Conservation (phyloP, 2,797 vertebrate genomes). For the Linurgus olivaceus region DNA sequence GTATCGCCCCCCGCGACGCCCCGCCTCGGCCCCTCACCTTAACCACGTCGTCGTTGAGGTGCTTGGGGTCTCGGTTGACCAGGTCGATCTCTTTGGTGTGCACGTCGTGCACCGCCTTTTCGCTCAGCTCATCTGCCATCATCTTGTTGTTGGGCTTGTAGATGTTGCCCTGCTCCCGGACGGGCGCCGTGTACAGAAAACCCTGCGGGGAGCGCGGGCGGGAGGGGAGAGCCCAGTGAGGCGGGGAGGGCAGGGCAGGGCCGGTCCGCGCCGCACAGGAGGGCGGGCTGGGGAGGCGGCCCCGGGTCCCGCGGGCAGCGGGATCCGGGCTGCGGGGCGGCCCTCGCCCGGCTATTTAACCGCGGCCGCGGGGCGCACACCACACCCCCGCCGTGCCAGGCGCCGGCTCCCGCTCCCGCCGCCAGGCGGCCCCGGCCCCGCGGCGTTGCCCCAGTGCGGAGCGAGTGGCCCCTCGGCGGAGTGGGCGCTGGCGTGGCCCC, state of each 20-base stretch:
- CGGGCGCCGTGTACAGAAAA: constrained; percentile 88
- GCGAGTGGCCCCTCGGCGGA: background rate
- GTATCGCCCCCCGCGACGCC: background rate
- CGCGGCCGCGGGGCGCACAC: constrained; percentile 67
- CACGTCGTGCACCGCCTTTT: constrained; percentile 87
- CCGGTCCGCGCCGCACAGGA: background rate
- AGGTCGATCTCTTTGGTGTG: constrained; percentile 98
- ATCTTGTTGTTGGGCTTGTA: constrained; percentile 98
- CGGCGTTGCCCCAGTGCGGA: background rate
- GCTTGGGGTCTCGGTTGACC: constrained; percentile 95
- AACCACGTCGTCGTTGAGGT: constrained; percentile 93
- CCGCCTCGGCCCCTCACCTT: constrained; percentile 82
- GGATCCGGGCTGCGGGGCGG: constrained; percentile 30
- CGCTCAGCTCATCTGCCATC: constrained; percentile 92
- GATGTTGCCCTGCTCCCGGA: constrained; percentile 96
- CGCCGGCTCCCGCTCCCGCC: constrained; percentile 77
- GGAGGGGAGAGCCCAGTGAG: background rate
- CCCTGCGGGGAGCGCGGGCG: constrained; percentile 74
- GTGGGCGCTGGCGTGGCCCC: background rate
- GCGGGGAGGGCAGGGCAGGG: background rate
- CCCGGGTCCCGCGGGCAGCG: background rate
- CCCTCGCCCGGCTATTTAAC: constrained; percentile 80
- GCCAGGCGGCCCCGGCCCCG: background rate
- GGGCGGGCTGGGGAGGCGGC: background rate
- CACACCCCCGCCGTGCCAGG: constrained; percentile 78